A percentile compares a stretch with the other conserved stretches of the same genome.
phyloP scores from a whole-genome alignment of 2,888 invertebrate genomes.

The Drosophila subsilvestris region DNA sequence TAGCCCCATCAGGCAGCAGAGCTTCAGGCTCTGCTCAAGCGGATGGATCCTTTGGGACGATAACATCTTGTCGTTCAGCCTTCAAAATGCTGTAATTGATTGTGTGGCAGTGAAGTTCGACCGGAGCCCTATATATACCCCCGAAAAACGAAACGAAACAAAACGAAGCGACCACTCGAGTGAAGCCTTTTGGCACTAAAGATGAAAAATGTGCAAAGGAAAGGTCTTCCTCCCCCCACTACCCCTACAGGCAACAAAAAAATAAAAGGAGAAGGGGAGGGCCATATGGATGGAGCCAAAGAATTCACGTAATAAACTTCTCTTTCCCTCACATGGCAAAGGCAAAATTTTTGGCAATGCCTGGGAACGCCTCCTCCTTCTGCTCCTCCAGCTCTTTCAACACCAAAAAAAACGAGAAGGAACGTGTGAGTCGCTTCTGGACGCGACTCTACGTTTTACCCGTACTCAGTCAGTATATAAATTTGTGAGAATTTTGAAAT shows the following conservation, averaged over 20 bases:
- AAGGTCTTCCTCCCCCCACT: background rate
- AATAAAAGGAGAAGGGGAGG: constrained; percentile 16
- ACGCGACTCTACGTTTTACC: no score
- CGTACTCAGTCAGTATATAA: no score
- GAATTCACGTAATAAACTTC: constrained; percentile 43
- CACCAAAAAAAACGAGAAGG: no score
- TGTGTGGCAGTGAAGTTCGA: constrained; percentile 29
- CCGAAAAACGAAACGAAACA: background rate
- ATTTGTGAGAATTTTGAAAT: no score
- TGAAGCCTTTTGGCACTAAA: constrained; percentile 47
- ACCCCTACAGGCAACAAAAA: background rate
- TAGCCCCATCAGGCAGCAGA: background rate
- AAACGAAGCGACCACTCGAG: constrained; percentile 27
- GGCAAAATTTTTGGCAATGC: constrained; percentile 54
- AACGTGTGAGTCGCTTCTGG: no score
- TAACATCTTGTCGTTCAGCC: constrained; percentile 31
- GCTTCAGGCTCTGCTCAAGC: constrained; percentile 12
- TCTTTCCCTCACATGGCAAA: constrained; percentile 42
- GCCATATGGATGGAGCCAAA: constrained; percentile 16
- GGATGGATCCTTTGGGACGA: background rate
- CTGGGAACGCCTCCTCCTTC: background rate
- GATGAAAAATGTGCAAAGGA: constrained; percentile 44
- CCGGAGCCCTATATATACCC: constrained; percentile 69
- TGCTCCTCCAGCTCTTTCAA: background rate
- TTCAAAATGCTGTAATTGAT: constrained; percentile 65